Evolutionary conservation across 2,797 vertebrate genomes (phyloP).

Genomic region (Pantherophis vulpinus): DNA sequence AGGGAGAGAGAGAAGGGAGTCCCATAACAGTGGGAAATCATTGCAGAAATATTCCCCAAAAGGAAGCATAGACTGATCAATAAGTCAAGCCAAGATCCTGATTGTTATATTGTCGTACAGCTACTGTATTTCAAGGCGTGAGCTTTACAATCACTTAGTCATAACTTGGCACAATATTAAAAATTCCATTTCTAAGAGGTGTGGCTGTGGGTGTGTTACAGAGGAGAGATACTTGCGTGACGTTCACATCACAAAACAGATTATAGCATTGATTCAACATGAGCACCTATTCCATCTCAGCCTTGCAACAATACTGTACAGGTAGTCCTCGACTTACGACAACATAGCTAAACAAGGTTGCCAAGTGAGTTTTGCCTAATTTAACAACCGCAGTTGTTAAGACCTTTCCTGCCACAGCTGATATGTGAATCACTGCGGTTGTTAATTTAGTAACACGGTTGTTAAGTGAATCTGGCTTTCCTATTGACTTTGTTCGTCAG

Average conservation of each 20-base stretch:
- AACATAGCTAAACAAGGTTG: not conserved
- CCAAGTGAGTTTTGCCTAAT: not conserved
- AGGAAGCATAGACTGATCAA: not conserved
- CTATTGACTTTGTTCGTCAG: not conserved
- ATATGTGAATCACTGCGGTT: not conserved
- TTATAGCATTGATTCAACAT: not conserved
- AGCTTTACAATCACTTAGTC: not conserved
- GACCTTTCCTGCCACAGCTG: not conserved
- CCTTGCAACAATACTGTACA: not conserved
- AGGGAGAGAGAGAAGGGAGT: not conserved
- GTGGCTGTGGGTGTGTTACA: not conserved
- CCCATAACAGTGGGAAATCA: not conserved
- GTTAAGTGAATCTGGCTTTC: not conserved
- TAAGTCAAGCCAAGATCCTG: not conserved
- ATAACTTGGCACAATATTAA: not conserved
- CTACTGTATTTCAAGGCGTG: not conserved
- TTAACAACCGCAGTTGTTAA: no score
- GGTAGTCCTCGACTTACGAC: not conserved
- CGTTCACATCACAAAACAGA: not conserved
- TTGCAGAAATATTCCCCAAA: not conserved
- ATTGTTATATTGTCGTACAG: not conserved
- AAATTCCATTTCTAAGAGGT: not conserved
- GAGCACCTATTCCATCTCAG: not conserved
- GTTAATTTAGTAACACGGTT: not conserved
- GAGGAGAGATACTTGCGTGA: not conserved